Base-by-base conservation (phyloP, 2,113 vertebrate species). In the Sceloporus undulatus region DNA sequence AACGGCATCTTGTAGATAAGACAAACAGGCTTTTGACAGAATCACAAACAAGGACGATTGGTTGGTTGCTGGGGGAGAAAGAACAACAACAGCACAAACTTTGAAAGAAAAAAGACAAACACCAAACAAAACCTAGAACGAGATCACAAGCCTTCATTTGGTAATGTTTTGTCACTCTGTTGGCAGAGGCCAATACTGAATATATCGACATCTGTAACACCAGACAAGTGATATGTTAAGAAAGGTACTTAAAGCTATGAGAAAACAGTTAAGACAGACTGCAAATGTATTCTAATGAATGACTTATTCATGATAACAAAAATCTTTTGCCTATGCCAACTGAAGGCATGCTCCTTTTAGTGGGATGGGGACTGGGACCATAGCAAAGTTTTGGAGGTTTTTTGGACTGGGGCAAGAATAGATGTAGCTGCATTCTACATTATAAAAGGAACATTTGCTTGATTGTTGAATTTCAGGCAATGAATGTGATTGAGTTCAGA, bases 1-100 rank as follows among this genome's bases (percentile, higher is more conserved):
- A 52, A 48, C 25, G 1, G 78, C 9, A n/a, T 38, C 65, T 81
- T 29, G 38, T 70, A 48, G 62, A 84, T 68, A 77, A 84, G 81
- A 29, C 48, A 83, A 88, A 88, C 42, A 77, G 21, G 42, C 62
- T 88, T 56, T 75, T 74, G 16, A 38, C 38, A 79, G 70, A 78
- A 79, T 54, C 48, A 56, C 3, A 40, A 27, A 38, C 34, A 82
- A 40, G 66, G 40, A 66, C 27, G 18, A 68, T 38, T 42, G 6
- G 9, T 77, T 48, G 27, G 59, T 25, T 76, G 21, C 65, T 52
- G 13, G 34, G 75, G 71, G 29, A 76, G 65, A 21, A 34, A 74
- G 2, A 23, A 4, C 27, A 38, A 23, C 38, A 80, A 79, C 21
- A 42, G 9, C 11, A 42, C 10, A 19, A 54, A 56, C 16, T 42